Evolutionary conservation across 1,140 invertebrate genomes (phyloP), one percentile per base, ranked within the genome.

Genomic region (Brachionus asplanchnoidis): DNA sequence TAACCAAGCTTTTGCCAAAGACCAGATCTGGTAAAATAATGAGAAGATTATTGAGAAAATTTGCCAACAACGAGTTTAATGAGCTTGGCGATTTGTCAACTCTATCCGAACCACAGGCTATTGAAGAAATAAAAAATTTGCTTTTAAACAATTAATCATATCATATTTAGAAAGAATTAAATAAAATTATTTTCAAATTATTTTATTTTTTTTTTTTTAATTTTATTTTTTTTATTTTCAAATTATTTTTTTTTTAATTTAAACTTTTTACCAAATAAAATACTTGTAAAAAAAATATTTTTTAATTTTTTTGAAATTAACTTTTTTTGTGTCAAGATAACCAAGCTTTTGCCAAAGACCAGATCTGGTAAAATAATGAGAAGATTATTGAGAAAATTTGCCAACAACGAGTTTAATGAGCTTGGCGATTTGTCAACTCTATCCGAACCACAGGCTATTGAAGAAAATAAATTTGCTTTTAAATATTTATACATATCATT

Each of bases 51-150:
- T 87, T 91, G 53, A 84, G 89, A n/a, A 90, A 90, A 85, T 86
- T 90, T n/a, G 89, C 88, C 11, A 78, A 79, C n/a, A 86, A 87
- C 75, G 85, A 89, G 68, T 75, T 85, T 2, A 87, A 89, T 70
- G 93, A 98, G 85, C 92, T 99, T 60, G 97, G 97, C 4, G 97
- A 99, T 88, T 93, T 93, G 0, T 95, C 95, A 11, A 98, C 97
- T 0, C 89, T 98, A 66, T 95, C 95, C 50, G 96, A 98, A 87
- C 94, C 95, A 85, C 90, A 90, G 4, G 93, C 97, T 84, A 94
- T 98, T 0, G 87, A 89, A 6, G 77, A 75, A n/a, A 20, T 86
- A 53, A 80, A 53, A 53, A 40, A 32, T 28, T 50, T 53, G 23
- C 36, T 32, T 20, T 20, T 73, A 4, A 73, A 32, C 44, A 11